phyloP scores from a whole-genome alignment of 2,797 vertebrate species.

The Orientallactaga sibirica region DNA sequence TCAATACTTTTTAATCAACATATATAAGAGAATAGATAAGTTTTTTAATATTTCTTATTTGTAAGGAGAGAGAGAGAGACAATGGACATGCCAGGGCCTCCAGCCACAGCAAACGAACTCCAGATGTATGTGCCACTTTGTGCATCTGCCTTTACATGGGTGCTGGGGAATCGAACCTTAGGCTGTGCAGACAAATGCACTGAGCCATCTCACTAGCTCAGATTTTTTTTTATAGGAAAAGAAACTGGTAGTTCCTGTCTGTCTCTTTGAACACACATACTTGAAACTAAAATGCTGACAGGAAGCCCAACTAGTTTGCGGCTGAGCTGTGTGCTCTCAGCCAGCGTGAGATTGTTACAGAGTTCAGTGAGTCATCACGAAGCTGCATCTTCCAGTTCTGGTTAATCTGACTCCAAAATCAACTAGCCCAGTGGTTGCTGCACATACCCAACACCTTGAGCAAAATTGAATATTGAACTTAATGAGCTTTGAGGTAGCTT shows the following conservation, averaged over 20 bases:
- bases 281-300: not conserved
- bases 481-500: not conserved
- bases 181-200: too few species aligned
- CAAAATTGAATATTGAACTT: not conserved
- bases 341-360: not conserved
- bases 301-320: not conserved
- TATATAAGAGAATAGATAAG: too few species aligned
- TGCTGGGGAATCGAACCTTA: too few species aligned
- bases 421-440: too few species aligned
- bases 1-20: too few species aligned
- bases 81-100: too few species aligned
- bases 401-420: not conserved
- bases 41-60: too few species aligned
- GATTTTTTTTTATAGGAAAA: not conserved
- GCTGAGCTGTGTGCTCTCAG: not conserved
- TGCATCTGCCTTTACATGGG: too few species aligned
- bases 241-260: not conserved
- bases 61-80: too few species aligned
- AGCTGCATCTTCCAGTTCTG: not conserved
- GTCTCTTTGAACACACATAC: not conserved
- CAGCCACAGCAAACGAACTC: too few species aligned
- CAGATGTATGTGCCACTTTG: too few species aligned
- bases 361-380: not conserved
- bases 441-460: not conserved
- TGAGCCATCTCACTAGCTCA: too few species aligned